A percentile compares a stretch with the other conserved stretches of the same genome.
Evolutionary conservation across 2,797 vertebrate species (phyloP).

Genomic region (Tapirus indicus): DNA sequence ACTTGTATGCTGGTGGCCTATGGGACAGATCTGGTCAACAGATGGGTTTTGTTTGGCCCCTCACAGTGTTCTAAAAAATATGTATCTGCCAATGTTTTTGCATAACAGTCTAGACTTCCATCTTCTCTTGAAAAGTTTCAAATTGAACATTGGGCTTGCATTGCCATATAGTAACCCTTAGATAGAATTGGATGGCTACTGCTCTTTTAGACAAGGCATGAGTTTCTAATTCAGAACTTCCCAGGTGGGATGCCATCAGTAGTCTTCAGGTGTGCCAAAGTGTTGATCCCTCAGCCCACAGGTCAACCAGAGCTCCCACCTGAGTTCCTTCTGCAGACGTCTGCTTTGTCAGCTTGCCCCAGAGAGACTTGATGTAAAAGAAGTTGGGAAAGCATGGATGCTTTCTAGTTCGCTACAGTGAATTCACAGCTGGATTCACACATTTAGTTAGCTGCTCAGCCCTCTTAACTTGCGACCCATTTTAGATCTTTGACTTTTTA

Average conservation of each 20-base stretch:
- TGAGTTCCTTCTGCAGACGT: not conserved
- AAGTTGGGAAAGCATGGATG: not conserved
- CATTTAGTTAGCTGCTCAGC: not conserved
- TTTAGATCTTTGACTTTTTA: not conserved
- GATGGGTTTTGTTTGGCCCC: not conserved
- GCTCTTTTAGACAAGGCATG: not conserved
- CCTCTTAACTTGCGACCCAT: not conserved
- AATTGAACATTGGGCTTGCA: not conserved
- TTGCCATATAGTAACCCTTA: not conserved
- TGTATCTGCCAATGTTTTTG: not conserved
- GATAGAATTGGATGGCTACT: not conserved
- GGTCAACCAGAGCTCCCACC: not conserved
- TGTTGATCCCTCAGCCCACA: not conserved
- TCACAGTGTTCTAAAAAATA: constrained; percentile 7
- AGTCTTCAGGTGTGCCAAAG: not conserved
- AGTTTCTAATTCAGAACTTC: not conserved
- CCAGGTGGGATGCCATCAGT: not conserved
- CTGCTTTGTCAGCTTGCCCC: not conserved
- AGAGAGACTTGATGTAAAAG: not conserved
- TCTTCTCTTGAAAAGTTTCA: not conserved
- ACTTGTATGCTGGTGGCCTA: constrained; percentile 36
- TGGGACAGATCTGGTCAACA: constrained; percentile 48
- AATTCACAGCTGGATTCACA: not conserved
- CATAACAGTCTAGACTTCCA: not conserved
- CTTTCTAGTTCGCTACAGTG: not conserved